These are phyloP conservation scores for Lophotis ruficrista DNA, from an alignment of 2,113 vertebrate species.

Conservation along the genomic window DNA sequence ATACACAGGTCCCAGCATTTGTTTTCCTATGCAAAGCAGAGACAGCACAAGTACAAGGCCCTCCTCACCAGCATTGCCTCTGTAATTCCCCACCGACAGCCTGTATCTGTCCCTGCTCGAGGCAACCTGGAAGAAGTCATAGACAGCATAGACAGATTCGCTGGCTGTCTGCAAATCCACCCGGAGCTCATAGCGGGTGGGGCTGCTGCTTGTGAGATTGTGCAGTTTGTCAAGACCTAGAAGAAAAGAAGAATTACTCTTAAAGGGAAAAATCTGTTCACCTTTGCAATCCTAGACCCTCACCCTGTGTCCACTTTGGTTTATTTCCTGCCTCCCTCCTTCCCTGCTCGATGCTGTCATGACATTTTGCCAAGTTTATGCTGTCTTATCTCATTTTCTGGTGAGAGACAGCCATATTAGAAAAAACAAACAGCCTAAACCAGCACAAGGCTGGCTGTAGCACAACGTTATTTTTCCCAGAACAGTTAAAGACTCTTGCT, in stretches of 20 bases:
- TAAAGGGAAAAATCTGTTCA: background rate
- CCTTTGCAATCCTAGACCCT: background rate
- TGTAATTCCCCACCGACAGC: slow-evolving; percentile 83
- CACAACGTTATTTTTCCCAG: background rate
- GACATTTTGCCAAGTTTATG: background rate
- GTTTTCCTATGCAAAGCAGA: background rate
- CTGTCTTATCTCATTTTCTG: slow-evolving; percentile 1
- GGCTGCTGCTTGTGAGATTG: slow-evolving; percentile 79
- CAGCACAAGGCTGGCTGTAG: background rate
- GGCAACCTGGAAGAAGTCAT: slow-evolving; percentile 83
- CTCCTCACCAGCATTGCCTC: slow-evolving; percentile 83
- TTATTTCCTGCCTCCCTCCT: background rate
- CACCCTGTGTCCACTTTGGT: background rate
- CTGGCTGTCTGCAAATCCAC: slow-evolving; percentile 80
- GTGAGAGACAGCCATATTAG: background rate
- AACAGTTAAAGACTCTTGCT: background rate
- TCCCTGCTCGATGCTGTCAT: background rate
- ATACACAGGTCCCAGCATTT: background rate
- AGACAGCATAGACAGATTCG: slow-evolving; percentile 81
- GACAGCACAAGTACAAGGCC: background rate
- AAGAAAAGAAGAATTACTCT: background rate
- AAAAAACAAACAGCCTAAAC: background rate
- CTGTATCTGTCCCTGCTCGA: slow-evolving; percentile 81
- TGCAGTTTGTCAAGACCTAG: slow-evolving; percentile 87
- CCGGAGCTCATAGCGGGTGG: slow-evolving; percentile 76